phyloP scores from a whole-genome alignment of 2,888 invertebrate species.

The Pecten maximus region DNA sequence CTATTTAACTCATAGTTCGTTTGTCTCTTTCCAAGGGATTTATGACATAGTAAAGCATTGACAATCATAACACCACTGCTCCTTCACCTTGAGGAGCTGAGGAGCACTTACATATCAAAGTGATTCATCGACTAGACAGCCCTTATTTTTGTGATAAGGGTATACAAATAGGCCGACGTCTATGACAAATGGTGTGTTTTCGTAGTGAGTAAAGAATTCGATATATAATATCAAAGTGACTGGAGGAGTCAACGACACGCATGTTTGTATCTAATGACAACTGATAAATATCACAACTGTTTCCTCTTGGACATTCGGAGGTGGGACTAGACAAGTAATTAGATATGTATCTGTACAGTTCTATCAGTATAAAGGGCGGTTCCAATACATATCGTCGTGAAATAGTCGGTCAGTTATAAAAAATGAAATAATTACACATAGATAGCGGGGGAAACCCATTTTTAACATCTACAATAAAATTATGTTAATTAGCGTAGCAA shows the following conservation, averaged over 20 bases:
- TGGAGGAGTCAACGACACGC: not conserved
- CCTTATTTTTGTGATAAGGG: constrained; percentile 1
- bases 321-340: no score
- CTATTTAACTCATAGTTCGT: not conserved
- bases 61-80: not conserved
- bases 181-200: not conserved
- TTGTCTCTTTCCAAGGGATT: not conserved
- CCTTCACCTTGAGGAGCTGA: not conserved
- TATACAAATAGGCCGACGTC: not conserved
- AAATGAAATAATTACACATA: no score
- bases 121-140: constrained; percentile 5
- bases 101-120: constrained; percentile 10
- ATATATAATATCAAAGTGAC: not conserved
- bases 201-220: not conserved
- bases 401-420: no score
- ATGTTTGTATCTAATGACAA: not conserved
- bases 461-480: no score
- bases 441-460: no score
- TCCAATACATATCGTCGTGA: no score
- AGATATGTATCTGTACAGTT: no score
- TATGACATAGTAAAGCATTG: not conserved
- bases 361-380: no score
- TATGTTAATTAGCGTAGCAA: no score
- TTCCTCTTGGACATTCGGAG: no score
- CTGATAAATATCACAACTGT: not conserved